Evolutionary conservation across 2,797 vertebrate species (phyloP).

Genomic region (Pipistrellus kuhlii): DNA sequence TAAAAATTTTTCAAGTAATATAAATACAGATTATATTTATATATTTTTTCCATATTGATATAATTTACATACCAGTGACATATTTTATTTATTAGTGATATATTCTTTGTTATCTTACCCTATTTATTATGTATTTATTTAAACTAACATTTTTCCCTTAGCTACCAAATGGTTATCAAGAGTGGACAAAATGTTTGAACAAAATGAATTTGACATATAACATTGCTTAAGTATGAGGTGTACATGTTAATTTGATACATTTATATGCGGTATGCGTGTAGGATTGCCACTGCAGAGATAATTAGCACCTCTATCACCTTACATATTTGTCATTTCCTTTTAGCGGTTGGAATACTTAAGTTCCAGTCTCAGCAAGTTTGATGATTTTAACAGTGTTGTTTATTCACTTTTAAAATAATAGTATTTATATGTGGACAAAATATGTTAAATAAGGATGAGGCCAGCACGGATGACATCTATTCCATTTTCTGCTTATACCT

Average conservation of each 20-base stretch:
- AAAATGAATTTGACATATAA: background rate
- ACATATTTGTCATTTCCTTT: background rate
- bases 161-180: background rate
- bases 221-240: background rate
- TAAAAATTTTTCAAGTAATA: background rate
- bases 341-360: background rate
- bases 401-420: background rate
- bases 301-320: background rate
- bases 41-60: background rate
- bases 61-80: background rate
- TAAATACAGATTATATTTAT: background rate
- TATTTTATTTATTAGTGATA: background rate
- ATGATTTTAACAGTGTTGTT: background rate
- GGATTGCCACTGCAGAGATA: background rate
- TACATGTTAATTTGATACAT: background rate
- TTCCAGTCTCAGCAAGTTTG: background rate
- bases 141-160: background rate
- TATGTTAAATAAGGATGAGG: background rate
- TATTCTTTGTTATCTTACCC: background rate
- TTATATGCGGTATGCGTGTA: too few species aligned
- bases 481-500: background rate
- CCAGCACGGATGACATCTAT: background rate
- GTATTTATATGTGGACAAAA: background rate
- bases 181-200: background rate
- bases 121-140: background rate